Conservation (phyloP, 2,888 invertebrate genomes). For the Andrena dorsata region DNA sequence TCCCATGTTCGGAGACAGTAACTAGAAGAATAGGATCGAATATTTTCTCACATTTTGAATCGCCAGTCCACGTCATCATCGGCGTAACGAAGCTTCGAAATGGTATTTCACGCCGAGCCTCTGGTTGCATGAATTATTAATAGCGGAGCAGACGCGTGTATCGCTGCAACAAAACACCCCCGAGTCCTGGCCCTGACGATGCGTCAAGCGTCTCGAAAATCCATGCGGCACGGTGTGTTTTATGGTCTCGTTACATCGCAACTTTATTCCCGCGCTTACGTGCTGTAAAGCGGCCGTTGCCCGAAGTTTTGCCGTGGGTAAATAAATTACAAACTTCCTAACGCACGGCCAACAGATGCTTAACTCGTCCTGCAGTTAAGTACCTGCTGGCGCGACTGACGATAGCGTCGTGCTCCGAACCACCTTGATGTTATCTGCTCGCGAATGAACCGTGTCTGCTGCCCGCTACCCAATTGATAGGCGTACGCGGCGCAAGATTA, state of each 20-base stretch:
- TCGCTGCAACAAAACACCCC: conserved; percentile 19
- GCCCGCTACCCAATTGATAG: conserved; percentile 27
- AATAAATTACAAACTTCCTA: conserved; percentile 69
- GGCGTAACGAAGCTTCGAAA: background rate
- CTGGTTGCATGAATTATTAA: conserved; percentile 49
- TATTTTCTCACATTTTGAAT: background rate
- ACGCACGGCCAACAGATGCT: conserved; percentile 55
- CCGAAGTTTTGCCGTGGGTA: conserved; percentile 48
- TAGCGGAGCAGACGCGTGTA: conserved; percentile 20
- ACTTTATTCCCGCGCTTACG: conserved; percentile 41
- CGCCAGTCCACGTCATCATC: background rate
- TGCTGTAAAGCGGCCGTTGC: conserved; percentile 28
- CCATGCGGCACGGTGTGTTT: conserved; percentile 33
- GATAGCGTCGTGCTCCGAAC: conserved; percentile 26
- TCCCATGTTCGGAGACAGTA: background rate
- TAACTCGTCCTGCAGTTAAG: conserved; percentile 61
- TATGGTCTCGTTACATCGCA: conserved; percentile 25
- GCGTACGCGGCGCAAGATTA: conserved; percentile 5
- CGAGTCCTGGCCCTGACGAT: conserved; percentile 24
- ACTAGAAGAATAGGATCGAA: background rate
- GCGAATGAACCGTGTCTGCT: conserved; percentile 55
- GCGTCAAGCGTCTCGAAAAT: conserved; percentile 46
- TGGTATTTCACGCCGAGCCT: background rate
- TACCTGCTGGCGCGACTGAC: conserved; percentile 46
- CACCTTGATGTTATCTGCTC: conserved; percentile 50